Conservation (phyloP, 2,797 vertebrate genomes). For the Sebastes matsubarae region DNA sequence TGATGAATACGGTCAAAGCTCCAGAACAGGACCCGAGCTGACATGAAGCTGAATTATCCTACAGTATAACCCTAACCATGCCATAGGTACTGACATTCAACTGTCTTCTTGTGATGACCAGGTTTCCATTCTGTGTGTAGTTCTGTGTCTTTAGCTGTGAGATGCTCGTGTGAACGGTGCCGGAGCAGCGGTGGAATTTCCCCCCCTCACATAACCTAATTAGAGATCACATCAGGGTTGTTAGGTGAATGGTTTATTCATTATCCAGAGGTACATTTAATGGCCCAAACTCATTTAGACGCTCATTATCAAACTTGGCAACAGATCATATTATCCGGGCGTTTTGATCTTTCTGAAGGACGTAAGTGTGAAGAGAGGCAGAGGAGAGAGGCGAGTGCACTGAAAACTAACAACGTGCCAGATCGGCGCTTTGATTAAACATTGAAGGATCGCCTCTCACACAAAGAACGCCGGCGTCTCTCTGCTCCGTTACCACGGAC, state of each 20-base stretch:
- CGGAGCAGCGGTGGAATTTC: slow-evolving; percentile 29
- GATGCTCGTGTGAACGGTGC: not conserved
- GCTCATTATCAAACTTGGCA: slow-evolving; percentile 75
- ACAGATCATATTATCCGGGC: slow-evolving; percentile 64
- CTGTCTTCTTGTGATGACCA: not conserved
- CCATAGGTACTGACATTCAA: not conserved
- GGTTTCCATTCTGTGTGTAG: not conserved
- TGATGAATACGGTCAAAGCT: too few relatives aligned
- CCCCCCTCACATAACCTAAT: slow-evolving; percentile 61
- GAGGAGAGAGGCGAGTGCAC: slow-evolving; percentile 38
- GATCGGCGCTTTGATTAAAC: slow-evolving; percentile 83
- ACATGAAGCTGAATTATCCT: not conserved
- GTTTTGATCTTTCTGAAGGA: slow-evolving; percentile 69
- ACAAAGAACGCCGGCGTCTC: slow-evolving; percentile 73
- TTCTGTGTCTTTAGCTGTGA: not conserved
- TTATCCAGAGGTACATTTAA: slow-evolving; percentile 73
- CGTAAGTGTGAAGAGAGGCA: slow-evolving; percentile 43
- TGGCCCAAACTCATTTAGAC: slow-evolving; percentile 71
- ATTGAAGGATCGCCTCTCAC: slow-evolving; percentile 86
- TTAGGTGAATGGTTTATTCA: slow-evolving; percentile 70
- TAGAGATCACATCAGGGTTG: slow-evolving; percentile 64
- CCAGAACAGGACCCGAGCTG: not conserved
- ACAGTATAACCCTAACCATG: not conserved
- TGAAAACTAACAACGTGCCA: slow-evolving; percentile 69
- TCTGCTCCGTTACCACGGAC: slow-evolving; percentile 43